These are phyloP conservation scores for Heliconius eleuchia DNA, from an alignment of 1,140 invertebrate species.

Conservation along the genomic window DNA sequence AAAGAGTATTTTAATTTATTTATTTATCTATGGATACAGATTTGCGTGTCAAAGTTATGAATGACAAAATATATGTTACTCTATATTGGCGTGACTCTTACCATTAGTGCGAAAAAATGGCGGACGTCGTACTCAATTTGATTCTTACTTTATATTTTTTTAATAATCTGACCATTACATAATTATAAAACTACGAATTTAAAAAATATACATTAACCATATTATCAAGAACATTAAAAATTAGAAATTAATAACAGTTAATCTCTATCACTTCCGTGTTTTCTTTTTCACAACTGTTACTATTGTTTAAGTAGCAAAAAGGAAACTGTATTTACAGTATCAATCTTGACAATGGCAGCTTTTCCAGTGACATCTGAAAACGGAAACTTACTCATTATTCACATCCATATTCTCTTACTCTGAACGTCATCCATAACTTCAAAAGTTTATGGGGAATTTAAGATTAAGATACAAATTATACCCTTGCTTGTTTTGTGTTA, in stretches of 20 bases:
- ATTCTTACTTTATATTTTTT: background rate
- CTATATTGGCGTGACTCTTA: background rate
- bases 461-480: no score
- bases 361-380: constrained; percentile 17
- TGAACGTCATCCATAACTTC: no score
- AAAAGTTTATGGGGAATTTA: no score
- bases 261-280: background rate
- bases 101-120: background rate
- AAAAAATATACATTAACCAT: no score
- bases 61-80: constrained; percentile 2
- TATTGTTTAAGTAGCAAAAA: constrained; percentile 10
- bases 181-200: background rate
- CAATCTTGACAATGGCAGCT: constrained; percentile 7
- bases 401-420: background rate
- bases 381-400: background rate
- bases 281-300: background rate
- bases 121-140: background rate
- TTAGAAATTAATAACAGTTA: background rate
- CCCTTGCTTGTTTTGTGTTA: no score
- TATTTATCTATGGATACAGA: background rate
- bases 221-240: background rate
- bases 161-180: background rate
- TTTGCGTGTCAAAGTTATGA: background rate
- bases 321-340: background rate
- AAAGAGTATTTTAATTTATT: no score